Conservation (phyloP, 2,113 vertebrate genomes). For the Chroicocephalus ridibundus region DNA sequence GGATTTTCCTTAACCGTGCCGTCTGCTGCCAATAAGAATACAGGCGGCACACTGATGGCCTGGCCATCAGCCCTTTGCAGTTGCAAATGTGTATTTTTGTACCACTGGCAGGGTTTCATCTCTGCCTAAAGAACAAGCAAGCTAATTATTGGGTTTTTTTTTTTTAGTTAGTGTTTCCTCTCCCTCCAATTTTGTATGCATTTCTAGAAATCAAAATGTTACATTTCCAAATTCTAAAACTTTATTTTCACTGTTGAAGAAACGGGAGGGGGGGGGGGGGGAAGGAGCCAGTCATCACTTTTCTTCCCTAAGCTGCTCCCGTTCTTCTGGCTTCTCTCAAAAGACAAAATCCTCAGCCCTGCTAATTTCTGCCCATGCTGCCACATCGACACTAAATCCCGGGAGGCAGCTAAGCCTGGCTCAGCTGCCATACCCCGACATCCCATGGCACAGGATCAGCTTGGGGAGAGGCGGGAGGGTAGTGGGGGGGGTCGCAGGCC, state of each 20-base stretch:
- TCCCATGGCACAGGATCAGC: background rate
- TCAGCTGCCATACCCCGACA: background rate
- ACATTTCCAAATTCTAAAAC: background rate
- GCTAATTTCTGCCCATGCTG: conserved; percentile 21
- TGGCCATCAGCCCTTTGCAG: background rate
- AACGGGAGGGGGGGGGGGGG: accelerated
- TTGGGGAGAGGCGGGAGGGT: accelerated
- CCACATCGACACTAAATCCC: background rate
- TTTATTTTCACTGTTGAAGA: background rate
- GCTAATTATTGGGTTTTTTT: background rate
- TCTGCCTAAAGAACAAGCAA: background rate
- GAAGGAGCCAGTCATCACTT: background rate
- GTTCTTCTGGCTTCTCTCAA: background rate
- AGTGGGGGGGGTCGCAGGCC: accelerated
- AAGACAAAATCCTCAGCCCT: background rate
- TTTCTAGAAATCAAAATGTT: background rate
- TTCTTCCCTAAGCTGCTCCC: background rate
- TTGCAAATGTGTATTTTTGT: background rate
- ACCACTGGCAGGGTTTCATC: background rate
- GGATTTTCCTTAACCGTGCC: background rate
- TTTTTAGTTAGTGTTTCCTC: background rate
- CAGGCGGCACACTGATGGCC: background rate
- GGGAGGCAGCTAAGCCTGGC: background rate
- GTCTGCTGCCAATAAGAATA: background rate
- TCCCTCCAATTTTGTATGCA: background rate